Evolutionary conservation across 2,113 vertebrate species (phyloP).

Genomic region (Gymnorhina tibicen): DNA sequence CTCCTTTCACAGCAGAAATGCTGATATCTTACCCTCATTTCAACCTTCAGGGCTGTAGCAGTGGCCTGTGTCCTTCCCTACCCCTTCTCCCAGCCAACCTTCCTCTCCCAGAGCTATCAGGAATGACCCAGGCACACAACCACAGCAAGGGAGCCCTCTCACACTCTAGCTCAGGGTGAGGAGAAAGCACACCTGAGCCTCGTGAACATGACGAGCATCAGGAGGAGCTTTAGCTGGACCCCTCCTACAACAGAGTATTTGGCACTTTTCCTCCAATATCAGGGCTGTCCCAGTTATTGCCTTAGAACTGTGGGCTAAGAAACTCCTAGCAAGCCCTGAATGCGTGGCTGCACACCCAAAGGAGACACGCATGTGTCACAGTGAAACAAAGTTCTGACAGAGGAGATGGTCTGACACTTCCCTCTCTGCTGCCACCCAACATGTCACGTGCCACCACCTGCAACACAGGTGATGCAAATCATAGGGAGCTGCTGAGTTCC

Average conservation of each 20-base stretch:
- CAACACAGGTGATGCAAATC: not conserved
- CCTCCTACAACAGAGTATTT: not conserved
- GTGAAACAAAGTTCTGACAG: not conserved
- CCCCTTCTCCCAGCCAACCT: not conserved
- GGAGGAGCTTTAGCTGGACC: not conserved
- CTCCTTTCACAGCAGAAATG: not conserved
- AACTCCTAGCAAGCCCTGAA: not conserved
- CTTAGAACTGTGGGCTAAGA: not conserved
- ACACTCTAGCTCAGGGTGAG: not conserved
- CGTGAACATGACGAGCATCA: rapidly evolving
- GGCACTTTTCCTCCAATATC: not conserved
- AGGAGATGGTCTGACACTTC: not conserved
- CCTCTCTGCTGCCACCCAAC: not conserved
- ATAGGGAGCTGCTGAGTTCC: not conserved
- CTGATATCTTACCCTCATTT: not conserved
- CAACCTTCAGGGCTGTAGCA: not conserved
- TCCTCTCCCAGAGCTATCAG: not conserved
- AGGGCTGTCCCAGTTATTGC: not conserved
- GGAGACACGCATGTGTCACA: rapidly evolving
- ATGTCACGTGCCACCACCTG: not conserved
- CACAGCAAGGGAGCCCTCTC: not conserved
- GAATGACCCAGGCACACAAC: not conserved
- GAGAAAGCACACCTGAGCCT: not conserved
- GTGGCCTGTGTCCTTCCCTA: not conserved
- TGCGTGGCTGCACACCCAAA: not conserved